Conservation (phyloP, 2,113 vertebrate species). For the Falco punctatus region DNA sequence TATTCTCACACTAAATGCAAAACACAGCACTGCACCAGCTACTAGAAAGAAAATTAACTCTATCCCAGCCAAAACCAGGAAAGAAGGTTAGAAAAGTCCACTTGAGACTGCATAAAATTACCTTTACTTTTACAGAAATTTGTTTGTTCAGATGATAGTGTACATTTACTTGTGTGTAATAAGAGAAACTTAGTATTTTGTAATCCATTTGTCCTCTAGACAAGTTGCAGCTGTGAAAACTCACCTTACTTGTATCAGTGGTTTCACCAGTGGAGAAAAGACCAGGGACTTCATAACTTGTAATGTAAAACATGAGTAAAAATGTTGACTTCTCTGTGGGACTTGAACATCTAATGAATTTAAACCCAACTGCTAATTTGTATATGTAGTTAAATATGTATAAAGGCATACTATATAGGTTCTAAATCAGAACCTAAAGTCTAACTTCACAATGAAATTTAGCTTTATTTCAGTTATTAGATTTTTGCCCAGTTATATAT, state of each 20-base stretch:
- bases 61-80: no score
- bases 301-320: background rate
- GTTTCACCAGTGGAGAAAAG: background rate
- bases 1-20: no score
- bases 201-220: background rate
- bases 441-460: background rate
- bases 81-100: background rate
- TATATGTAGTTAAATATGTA: background rate
- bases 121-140: background rate
- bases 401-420: background rate
- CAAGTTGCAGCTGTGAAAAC: background rate
- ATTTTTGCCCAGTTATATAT: background rate
- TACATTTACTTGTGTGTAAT: background rate
- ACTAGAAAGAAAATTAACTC: no score
- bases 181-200: background rate
- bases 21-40: no score
- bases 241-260: background rate
- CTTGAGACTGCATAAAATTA: background rate
- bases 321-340: background rate
- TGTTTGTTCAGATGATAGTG: background rate
- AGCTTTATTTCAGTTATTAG: background rate
- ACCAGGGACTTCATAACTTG: background rate
- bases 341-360: background rate
- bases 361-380: background rate
- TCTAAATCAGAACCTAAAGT: background rate